Conservation (phyloP, 2,888 invertebrate genomes). For the Tolmerus cingulatus region DNA sequence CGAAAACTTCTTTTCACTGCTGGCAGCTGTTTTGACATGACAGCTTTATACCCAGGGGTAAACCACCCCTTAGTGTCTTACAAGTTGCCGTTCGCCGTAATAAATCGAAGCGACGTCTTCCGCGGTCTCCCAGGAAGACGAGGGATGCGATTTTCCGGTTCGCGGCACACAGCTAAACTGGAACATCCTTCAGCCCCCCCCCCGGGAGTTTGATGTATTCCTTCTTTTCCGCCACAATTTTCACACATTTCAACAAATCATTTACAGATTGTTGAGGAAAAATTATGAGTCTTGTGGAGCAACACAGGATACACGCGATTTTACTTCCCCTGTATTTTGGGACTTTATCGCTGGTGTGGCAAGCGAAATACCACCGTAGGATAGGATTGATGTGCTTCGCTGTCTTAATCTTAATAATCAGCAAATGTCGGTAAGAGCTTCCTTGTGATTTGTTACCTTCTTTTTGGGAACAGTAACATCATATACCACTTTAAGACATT, state of each 20-base stretch:
- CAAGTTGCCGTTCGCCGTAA: not conserved
- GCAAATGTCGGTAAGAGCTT: not conserved
- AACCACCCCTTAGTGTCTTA: not conserved
- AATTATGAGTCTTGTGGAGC: not conserved
- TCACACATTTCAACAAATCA: slow-evolving; percentile 41
- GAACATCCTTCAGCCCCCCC: not conserved
- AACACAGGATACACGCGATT: not conserved
- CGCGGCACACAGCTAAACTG: not conserved
- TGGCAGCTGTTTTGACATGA: slow-evolving; percentile 36
- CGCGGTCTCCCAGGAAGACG: not conserved
- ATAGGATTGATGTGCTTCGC: not conserved
- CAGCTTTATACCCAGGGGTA: not conserved
- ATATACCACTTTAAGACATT: not conserved
- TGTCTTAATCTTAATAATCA: not conserved
- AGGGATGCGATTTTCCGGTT: not conserved
- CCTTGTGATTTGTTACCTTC: not conserved
- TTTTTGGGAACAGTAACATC: not conserved
- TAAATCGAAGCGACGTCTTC: not conserved
- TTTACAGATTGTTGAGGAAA: slow-evolving; percentile 35
- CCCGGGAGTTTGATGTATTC: slow-evolving; percentile 7
- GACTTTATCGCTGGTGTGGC: not conserved
- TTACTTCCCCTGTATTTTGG: not conserved
- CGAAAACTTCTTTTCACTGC: slow-evolving; percentile 17
- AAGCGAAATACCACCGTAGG: not conserved
- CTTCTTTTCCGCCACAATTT: slow-evolving; percentile 31